Conservation (phyloP, 2,113 vertebrate genomes). For the Suricata suricatta region DNA sequence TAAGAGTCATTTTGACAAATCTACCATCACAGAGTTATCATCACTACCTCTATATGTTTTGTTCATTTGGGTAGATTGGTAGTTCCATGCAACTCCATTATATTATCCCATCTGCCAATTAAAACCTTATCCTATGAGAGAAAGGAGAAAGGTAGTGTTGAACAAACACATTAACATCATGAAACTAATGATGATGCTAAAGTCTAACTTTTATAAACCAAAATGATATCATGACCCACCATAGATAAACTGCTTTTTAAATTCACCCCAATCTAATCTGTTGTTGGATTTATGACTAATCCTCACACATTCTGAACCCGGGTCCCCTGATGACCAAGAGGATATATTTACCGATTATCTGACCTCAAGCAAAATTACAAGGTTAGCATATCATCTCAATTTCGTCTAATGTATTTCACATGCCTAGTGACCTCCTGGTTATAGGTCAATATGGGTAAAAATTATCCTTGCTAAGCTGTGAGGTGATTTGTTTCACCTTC, state of each 20-base stretch:
- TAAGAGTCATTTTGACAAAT: neutral
- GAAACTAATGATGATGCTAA: neutral
- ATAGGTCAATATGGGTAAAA: neutral
- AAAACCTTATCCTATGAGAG: neutral
- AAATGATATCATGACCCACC: neutral
- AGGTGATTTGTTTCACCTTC: neutral
- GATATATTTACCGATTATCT: neutral
- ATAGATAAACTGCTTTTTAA: neutral
- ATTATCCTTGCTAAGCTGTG: neutral
- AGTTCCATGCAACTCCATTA: neutral
- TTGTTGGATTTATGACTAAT: slow-evolving; percentile 2
- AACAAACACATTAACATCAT: neutral
- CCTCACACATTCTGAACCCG: neutral
- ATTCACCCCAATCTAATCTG: neutral
- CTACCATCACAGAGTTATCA: neutral
- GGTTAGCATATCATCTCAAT: neutral
- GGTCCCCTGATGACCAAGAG: neutral
- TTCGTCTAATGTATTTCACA: neutral
- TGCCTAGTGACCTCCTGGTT: neutral
- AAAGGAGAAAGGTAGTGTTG: neutral
- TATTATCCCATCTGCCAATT: neutral
- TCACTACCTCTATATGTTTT: neutral
- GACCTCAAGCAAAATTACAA: neutral
- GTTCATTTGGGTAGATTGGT: neutral
- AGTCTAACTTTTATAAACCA: neutral